These are phyloP conservation scores for Sardinella longiceps DNA, from an alignment of 2,797 vertebrate genomes.

Conservation along the genomic window DNA sequence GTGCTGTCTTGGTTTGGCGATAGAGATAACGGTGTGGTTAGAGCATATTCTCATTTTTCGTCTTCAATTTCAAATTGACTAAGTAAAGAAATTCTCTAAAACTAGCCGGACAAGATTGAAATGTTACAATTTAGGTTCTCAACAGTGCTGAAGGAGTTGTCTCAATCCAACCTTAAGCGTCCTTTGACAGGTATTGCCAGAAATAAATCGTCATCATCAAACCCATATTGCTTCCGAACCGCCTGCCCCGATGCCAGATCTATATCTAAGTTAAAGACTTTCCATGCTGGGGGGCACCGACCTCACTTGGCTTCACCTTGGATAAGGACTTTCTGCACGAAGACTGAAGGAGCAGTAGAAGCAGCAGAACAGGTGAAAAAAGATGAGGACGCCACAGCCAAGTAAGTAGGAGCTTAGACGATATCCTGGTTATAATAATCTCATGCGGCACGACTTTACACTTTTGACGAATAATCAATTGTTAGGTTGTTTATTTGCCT, in stretches of 20 bases:
- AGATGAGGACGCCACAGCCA: slow-evolving; percentile 66
- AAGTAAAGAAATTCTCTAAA: slow-evolving; percentile 45
- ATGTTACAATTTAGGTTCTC: slow-evolving; percentile 88
- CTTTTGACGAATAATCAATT: neutral
- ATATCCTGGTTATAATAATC: neutral
- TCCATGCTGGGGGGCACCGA: slow-evolving; percentile 47
- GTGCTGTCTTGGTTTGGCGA: neutral
- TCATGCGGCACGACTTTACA: neutral
- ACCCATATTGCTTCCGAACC: slow-evolving; percentile 53
- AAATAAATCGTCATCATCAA: slow-evolving; percentile 57
- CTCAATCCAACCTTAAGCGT: slow-evolving; percentile 71
- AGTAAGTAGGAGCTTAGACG: slow-evolving; percentile 61
- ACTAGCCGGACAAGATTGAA: slow-evolving; percentile 69
- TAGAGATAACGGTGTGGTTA: neutral
- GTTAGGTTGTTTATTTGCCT: neutral
- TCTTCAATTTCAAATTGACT: slow-evolving; percentile 19
- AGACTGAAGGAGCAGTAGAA: slow-evolving; percentile 66
- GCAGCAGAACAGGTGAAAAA: slow-evolving; percentile 66
- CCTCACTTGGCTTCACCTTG: slow-evolving; percentile 41
- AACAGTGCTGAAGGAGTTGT: slow-evolving; percentile 79
- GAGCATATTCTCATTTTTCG: neutral
- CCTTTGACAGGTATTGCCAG: slow-evolving; percentile 53
- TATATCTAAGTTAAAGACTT: slow-evolving; percentile 47
- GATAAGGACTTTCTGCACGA: slow-evolving; percentile 67
- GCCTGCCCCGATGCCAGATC: slow-evolving; percentile 53